These are phyloP conservation scores for Chionomys nivalis DNA, from an alignment of 2,113 vertebrate genomes.

Conservation along the genomic window DNA sequence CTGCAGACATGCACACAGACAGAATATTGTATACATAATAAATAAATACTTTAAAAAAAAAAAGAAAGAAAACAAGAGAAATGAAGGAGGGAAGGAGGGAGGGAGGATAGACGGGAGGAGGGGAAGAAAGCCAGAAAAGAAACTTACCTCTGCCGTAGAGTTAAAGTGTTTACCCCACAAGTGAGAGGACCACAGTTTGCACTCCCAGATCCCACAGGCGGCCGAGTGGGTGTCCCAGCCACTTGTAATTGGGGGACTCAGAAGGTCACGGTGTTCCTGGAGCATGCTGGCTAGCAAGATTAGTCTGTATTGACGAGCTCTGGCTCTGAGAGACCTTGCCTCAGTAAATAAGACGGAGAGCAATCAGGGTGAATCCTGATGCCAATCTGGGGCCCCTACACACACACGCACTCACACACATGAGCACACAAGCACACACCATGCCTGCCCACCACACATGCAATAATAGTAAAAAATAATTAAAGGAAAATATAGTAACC, in stretches of 20 bases:
- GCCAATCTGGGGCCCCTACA: background rate
- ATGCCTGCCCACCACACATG: background rate
- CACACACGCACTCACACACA: background rate
- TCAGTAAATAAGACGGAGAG: background rate
- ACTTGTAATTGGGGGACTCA: background rate
- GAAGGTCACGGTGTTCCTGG: background rate
- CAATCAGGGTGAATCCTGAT: background rate
- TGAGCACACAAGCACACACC: background rate
- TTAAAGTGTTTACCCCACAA: background rate
- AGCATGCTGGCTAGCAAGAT: too few species aligned
- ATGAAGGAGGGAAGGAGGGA: rapidly evolving
- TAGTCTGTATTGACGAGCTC: background rate
- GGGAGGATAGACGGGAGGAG: too few species aligned
- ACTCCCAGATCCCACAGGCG: background rate
- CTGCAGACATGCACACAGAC: too few species aligned
- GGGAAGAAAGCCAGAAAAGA: background rate
- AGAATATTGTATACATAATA: too few species aligned
- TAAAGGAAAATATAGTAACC: background rate
- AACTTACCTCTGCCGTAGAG: background rate
- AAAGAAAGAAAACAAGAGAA: background rate
- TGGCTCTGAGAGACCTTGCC: background rate
- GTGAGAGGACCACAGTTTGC: background rate
- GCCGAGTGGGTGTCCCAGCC: background rate
- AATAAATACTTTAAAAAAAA: background rate
- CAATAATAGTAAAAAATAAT: background rate